Percentiles rank a stretch among this genome's conserved stretches.
Conservation (phyloP, 1,140 invertebrate species). For the Condylostylus longicornis region DNA sequence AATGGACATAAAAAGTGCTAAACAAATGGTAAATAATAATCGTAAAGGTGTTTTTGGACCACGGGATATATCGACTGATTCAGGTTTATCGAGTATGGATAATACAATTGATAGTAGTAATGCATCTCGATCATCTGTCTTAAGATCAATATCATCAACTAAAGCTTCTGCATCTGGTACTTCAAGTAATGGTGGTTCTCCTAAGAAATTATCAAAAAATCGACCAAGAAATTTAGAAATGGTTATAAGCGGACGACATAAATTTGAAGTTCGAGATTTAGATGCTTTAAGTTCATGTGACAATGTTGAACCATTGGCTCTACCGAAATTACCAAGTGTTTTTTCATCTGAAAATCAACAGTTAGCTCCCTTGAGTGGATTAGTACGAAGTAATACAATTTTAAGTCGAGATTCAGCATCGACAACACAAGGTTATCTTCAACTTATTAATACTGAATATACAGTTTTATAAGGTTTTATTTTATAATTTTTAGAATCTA, state of each 20-base stretch:
- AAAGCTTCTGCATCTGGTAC: slow-evolving; percentile 14
- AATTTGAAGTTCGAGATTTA: slow-evolving; percentile 43
- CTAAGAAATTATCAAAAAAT: slow-evolving; percentile 22
- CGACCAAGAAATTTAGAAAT: slow-evolving; percentile 40
- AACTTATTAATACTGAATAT: neutral
- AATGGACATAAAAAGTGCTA: slow-evolving; percentile 51
- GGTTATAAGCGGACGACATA: slow-evolving; percentile 39
- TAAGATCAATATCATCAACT: slow-evolving; percentile 10
- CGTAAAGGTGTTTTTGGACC: slow-evolving; percentile 32
- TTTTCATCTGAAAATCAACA: slow-evolving; percentile 36
- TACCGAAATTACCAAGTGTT: slow-evolving; percentile 36
- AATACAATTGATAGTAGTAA: slow-evolving; percentile 31
- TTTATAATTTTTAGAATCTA: neutral
- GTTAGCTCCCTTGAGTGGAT: slow-evolving; percentile 21
- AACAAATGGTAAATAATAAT: slow-evolving; percentile 50
- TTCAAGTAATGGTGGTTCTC: slow-evolving; percentile 23
- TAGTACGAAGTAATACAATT: slow-evolving; percentile 28
- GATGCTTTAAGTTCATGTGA: slow-evolving; percentile 40
- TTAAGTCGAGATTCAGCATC: slow-evolving; percentile 19
- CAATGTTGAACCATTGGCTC: slow-evolving; percentile 38
- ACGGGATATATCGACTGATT: slow-evolving; percentile 39
- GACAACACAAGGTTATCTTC: slow-evolving; percentile 4
- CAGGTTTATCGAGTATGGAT: slow-evolving; percentile 43
- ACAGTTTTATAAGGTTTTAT: neutral
- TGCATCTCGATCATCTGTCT: no score